Evolutionary conservation across 1,140 invertebrate species (phyloP).

Genomic region (Aphelinus atriplicis): DNA sequence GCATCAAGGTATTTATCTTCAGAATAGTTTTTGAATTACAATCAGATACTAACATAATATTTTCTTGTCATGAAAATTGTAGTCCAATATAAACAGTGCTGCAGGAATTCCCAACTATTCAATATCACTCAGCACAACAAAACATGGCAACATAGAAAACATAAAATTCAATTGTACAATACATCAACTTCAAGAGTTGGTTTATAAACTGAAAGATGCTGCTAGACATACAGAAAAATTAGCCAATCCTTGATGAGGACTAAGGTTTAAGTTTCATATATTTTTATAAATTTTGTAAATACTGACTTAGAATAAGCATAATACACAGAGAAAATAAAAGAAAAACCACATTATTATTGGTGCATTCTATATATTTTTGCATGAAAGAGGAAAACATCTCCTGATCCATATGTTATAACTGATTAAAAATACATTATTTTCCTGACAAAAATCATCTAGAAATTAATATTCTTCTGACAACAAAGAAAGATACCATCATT

Average conservation of each 20-base stretch:
- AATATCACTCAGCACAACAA: constrained; percentile 62
- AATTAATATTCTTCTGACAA: constrained; percentile 53
- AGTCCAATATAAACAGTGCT: constrained; percentile 61
- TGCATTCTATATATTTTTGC: constrained; percentile 60
- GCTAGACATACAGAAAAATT: constrained; percentile 71
- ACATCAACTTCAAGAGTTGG: constrained; percentile 74
- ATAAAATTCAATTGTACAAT: constrained; percentile 71
- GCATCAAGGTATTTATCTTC: constrained; percentile 60
- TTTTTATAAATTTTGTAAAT: constrained; percentile 28
- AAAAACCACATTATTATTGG: constrained; percentile 45
- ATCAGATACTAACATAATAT: constrained; percentile 9
- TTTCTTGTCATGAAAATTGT: constrained; percentile 24
- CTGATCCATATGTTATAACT: constrained; percentile 52
- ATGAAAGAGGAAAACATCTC: constrained; percentile 54
- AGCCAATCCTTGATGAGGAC: constrained; percentile 31
- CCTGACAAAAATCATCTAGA: constrained; percentile 53
- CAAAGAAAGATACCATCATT: constrained; percentile 51
- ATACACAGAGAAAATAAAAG: constrained; percentile 41
- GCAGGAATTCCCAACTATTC: constrained; percentile 59
- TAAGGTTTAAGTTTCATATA: constrained; percentile 13
- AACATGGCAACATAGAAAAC: constrained; percentile 60
- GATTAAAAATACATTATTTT: constrained; percentile 61
- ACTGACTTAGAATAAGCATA: constrained; percentile 23
- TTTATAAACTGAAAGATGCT: constrained; percentile 74
- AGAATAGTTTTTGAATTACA: constrained; percentile 6